phyloP scores from a whole-genome alignment of 2,113 vertebrate species.

The Pipa parva region DNA sequence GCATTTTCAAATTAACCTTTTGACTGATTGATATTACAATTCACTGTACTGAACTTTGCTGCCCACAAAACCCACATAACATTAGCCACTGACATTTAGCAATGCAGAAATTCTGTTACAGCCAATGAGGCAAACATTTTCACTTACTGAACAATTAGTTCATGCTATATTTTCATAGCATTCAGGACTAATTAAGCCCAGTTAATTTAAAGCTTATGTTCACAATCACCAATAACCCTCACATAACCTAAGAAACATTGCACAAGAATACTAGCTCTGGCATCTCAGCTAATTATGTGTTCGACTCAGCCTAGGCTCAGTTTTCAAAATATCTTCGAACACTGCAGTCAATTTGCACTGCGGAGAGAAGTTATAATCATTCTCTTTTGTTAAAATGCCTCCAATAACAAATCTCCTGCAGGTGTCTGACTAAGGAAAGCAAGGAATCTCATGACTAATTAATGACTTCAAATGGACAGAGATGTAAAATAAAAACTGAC shows the following conservation, averaged over 20 bases:
- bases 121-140: constrained; percentile 2
- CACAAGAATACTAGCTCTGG: neutral
- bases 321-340: neutral
- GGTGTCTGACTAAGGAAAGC: neutral
- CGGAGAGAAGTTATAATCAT: neutral
- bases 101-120: neutral
- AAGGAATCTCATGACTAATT: neutral
- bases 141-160: neutral
- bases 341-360: neutral
- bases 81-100: constrained; percentile 5
- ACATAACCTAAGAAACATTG: neutral
- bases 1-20: neutral
- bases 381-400: neutral
- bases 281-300: neutral
- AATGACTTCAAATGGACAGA: neutral
- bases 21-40: neutral
- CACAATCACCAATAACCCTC: neutral
- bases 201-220: neutral
- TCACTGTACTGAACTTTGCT: neutral
- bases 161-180: constrained; percentile 1
- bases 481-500: too few species aligned
- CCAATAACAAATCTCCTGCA: neutral
- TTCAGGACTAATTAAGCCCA: neutral
- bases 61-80: neutral
- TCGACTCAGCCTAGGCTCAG: neutral